Conservation (phyloP, 2,797 vertebrate species). For the Epinephelus awoara region DNA sequence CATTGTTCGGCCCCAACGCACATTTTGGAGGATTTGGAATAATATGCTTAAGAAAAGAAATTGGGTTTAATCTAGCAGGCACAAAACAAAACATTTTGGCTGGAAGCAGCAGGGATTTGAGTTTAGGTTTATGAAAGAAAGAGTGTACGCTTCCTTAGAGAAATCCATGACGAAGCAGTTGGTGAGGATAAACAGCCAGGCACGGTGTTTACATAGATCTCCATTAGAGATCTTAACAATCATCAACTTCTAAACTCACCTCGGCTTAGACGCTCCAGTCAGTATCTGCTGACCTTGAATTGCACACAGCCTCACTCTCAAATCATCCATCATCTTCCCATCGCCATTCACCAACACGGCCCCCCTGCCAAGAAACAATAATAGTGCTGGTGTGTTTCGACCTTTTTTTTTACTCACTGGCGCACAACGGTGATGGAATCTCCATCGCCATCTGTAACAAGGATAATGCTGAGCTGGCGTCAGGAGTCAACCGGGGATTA, state of each 20-base stretch:
- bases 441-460: conserved; percentile 62
- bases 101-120: conserved; percentile 27
- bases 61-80: conserved; percentile 45
- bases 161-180: conserved; percentile 49
- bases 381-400: conserved; percentile 59
- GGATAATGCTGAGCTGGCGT: conserved; percentile 75
- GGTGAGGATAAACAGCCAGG: conserved; percentile 19
- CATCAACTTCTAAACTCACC: conserved; percentile 46
- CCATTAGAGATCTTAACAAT: conserved; percentile 55
- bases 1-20: conserved; percentile 32
- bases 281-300: conserved; percentile 70
- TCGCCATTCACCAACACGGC: conserved; percentile 61
- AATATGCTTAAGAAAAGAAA: conserved; percentile 59
- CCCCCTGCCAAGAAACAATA: conserved; percentile 66
- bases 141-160: background rate
- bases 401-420: conserved; percentile 41
- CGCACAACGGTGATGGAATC: conserved; percentile 63
- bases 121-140: conserved; percentile 18
- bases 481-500: conserved; percentile 71
- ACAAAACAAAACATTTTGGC: conserved; percentile 49
- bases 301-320: conserved; percentile 28
- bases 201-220: conserved; percentile 47
- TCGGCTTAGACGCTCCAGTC: conserved; percentile 15
- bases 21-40: conserved; percentile 62
- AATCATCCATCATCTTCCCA: conserved; percentile 68